Evolutionary conservation across 2,888 invertebrate species (phyloP).

Genomic region (Crocallis elinguaria): DNA sequence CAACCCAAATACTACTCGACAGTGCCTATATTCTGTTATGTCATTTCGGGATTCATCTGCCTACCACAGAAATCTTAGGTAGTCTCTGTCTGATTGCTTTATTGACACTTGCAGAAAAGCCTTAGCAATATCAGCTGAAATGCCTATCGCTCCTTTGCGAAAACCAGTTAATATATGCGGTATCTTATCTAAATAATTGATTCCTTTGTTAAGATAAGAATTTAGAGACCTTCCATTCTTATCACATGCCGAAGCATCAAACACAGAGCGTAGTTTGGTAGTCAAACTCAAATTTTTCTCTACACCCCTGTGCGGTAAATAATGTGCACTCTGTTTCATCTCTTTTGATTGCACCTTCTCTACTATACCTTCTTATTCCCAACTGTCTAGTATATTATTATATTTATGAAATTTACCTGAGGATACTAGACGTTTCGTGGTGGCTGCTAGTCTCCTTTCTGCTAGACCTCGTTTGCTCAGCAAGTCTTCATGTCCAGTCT

Average conservation of each 20-base stretch:
- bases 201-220: no score
- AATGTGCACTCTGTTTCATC: not conserved
- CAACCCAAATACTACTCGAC: constrained; percentile 12
- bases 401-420: not conserved
- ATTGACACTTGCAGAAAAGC: constrained; percentile 5
- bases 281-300: no score
- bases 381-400: not conserved
- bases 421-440: not conserved
- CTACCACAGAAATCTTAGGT: constrained; percentile 12
- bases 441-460: not conserved
- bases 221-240: no score
- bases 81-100: not conserved
- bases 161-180: no score
- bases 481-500: not conserved
- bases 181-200: no score
- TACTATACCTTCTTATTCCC: not conserved
- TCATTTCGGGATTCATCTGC: constrained; percentile 4
- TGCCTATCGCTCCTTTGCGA: not conserved
- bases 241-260: no score
- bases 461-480: not conserved
- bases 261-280: no score
- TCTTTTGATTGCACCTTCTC: not conserved
- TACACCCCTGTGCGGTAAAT: not conserved
- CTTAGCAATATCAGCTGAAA: constrained; percentile 10
- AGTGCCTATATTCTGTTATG: constrained; percentile 6